Base-by-base conservation (phyloP, 2,888 invertebrate genomes). In the Netelia melanura region DNA sequence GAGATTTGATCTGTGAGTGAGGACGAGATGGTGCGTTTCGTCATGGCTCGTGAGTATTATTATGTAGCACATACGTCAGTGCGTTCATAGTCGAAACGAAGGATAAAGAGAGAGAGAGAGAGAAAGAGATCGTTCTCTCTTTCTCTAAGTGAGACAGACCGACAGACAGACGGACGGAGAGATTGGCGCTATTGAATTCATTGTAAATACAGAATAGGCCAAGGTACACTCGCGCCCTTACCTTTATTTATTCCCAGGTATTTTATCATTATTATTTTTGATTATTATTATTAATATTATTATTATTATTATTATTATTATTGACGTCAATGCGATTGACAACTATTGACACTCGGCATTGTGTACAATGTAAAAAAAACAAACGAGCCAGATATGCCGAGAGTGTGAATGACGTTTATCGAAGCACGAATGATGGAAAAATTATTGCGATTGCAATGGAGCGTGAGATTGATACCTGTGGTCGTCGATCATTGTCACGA, bases 171-270 rank as follows among this genome's bases (percentile, higher is more conserved):
- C 64, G 43, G 54, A 30, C 52, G 61, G 75, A 70, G 44, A 38
- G 71, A 67, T 21, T 64, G 71, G 17, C 58, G 70, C 70, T 65
- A 30, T 62, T 17, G 79, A 76, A 75, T 21, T 43, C 82, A 80
- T 72, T 85, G 85, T 85, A 85, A 85, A 85, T 85, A 84, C 43
- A 81, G 62, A 64, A 77, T 71, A 80, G 71, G 62, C 75, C 58
- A 58, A 75, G 70, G 48, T 80, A 71, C 64, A 43, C 23, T 78
- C 68, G 78, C 70, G 44, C 64, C 58, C 67, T 68, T 71, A 58
- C 64, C 44, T 54, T 81, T 84, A 84, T 80, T 80, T 80, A 83
- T 79, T 83, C 70, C 56, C 78, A 52, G 52, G 30, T 70, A 65
- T 54, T 58, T 84, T 68, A 68, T 78, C 21, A 67, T 77, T n/a